These are phyloP conservation scores for Drosophila ironensis DNA, from an alignment of 1,140 invertebrate species.

Conservation along the genomic window DNA sequence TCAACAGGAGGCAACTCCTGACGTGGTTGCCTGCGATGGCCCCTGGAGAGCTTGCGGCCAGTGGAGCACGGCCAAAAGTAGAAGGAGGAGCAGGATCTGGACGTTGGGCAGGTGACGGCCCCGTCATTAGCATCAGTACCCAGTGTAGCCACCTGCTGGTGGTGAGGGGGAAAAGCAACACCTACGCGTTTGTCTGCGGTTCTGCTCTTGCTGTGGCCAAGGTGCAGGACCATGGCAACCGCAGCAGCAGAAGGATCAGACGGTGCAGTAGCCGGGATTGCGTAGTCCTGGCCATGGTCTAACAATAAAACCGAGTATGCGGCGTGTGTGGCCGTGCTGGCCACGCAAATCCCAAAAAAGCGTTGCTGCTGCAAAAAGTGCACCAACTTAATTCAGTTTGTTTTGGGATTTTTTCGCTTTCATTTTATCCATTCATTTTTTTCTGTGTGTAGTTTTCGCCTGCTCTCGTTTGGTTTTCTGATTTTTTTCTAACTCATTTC, in stretches of 20 bases:
- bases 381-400: constrained; percentile 67
- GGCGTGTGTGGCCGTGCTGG: constrained; percentile 32
- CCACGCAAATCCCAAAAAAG: constrained; percentile 45
- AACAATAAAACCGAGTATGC: constrained; percentile 74
- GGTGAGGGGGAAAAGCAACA: constrained; percentile 21
- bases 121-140: constrained; percentile 73
- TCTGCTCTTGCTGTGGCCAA: constrained; percentile 61
- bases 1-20: constrained; percentile 57
- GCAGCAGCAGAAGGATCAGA: constrained; percentile 25
- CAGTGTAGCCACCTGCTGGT: too few relatives aligned
- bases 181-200: constrained; percentile 74
- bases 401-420: constrained; percentile 41
- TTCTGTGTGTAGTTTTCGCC: constrained; percentile 14
- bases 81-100: not conserved
- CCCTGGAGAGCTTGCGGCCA: constrained; percentile 34
- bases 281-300: constrained; percentile 20
- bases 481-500: constrained; percentile 72
- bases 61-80: too few relatives aligned
- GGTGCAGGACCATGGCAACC: constrained; percentile 58
- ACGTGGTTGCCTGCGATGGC: constrained; percentile 16
- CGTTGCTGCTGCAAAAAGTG: constrained; percentile 47
- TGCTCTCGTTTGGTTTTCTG: constrained; percentile 9
- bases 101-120: constrained; percentile 11
- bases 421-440: constrained; percentile 26
- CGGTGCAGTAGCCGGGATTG: not conserved